Base-by-base conservation (phyloP, 1,140 invertebrate species). In the Eumaeus atala region DNA sequence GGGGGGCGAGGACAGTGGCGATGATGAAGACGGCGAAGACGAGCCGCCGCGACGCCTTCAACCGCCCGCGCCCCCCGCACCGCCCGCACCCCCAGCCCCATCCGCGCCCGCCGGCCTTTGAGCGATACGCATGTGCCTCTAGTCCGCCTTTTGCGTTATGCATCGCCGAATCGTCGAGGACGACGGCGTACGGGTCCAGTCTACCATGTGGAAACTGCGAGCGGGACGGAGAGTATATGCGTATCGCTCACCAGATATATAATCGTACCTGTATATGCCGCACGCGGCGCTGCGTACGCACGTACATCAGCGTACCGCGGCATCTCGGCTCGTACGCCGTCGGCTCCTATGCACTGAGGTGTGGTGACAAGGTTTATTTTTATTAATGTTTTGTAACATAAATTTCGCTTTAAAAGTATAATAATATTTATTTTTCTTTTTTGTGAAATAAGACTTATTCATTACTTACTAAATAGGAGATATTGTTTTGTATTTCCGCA, bases 401-500 rank as follows among this genome's bases (percentile, higher is more conserved):
- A 72, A 70, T 74, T 79, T 71, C 72, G 77, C 77, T 82, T 82
- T 76, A 78, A 81, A 76, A 79, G 66, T 81, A 83, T 70, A 72
- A 74, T 82, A 79, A 68, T 84, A 79, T 84, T 84, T 79, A 79
- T 79, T 79, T 74, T 70, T 70, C 21, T 28, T 28, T 28, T 74
- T 61, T 44, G 40, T 44, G 68, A 67, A 61, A 68, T 79, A 71
- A 79, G 67, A 67, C 67, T 74, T 72, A 70, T 73, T 72, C 61
- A 66, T 68, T 65, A 63, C 58, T 73, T 67, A 65, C 63, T 60
- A 60, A 48, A 58, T 73, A 66, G 63, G 61, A 63, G 57, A 68
- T 66, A 61, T 65, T 72, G 67, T 68, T 70, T 73, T 73, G 62
- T 62, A 67, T 65, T 62, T 66, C 56, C 64, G 64, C 63, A 66